Percentiles rank a stretch among this genome's conserved stretches.
phyloP scores from a whole-genome alignment of 2,888 invertebrate species.

The Philereme vetulata region DNA sequence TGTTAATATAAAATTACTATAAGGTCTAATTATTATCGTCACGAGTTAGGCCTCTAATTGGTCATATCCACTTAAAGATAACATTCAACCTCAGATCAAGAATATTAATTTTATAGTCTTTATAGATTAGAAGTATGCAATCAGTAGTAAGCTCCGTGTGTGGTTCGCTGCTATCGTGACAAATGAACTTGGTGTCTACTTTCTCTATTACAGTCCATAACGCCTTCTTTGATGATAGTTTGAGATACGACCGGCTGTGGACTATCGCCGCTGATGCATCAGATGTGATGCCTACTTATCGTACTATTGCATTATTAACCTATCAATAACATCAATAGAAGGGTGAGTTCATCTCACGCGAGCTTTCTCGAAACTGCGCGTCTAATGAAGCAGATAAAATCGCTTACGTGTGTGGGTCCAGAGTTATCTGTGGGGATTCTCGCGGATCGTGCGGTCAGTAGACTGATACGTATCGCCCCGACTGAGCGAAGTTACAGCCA shows the following conservation, averaged over 20 bases:
- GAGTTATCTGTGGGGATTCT: constrained; percentile 63
- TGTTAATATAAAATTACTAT: constrained; percentile 9
- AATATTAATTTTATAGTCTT: constrained; percentile 12
- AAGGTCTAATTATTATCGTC: constrained; percentile 8
- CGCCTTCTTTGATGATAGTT: constrained; percentile 66
- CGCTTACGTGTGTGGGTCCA: constrained; percentile 56
- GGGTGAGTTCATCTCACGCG: constrained; percentile 48
- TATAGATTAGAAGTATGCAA: constrained; percentile 45
- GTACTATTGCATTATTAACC: constrained; percentile 45
- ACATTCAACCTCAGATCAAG: constrained; percentile 3
- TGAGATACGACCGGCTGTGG: constrained; percentile 56
- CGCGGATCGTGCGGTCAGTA: constrained; percentile 61
- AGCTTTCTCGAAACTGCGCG: constrained; percentile 49
- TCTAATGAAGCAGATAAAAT: constrained; percentile 74
- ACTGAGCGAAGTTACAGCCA: constrained; percentile 39
- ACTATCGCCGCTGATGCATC: constrained; percentile 55
- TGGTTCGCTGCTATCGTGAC: constrained; percentile 62
- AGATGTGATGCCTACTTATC: constrained; percentile 47
- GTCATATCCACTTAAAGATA: constrained; percentile 5
- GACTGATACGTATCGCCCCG: constrained; percentile 57
- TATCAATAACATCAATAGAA: constrained; percentile 50
- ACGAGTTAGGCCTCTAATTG: constrained; percentile 11
- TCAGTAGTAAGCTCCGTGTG: constrained; percentile 65
- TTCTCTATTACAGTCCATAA: constrained; percentile 63
- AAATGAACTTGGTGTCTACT: constrained; percentile 67